Base-by-base conservation (phyloP, 30 jellyfish, hydroid and myxozoan species). In the Aurelia coerulea region DNA sequence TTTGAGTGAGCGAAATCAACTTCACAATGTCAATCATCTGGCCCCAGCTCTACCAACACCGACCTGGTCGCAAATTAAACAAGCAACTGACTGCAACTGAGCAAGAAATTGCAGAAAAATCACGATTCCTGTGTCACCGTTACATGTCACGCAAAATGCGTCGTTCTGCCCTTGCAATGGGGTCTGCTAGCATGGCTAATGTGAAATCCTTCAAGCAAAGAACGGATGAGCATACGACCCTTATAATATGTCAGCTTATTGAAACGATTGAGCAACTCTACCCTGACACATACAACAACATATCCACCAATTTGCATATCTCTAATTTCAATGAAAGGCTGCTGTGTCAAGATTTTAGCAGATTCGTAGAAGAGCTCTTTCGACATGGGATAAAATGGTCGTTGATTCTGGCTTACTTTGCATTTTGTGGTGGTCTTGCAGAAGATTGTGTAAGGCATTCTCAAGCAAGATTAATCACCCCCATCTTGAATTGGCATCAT, bases 361-460 rank as follows among this genome's bases (percentile, higher is more conserved):
- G 83, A 62, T 88, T 88, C 65, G 83, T 76, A 9, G 91, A 88
- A 32, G 96, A 74, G 60, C 78, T 88, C 18, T 88, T 88, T 73
- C 76, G 42, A 9, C 71, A 79, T 73, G 96, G 90, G 12, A 33
- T 88, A 59, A 88, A 78, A 54, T 88, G 91, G 96, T 71, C 96
- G 52, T 50, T 88, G 78, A 41, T 88, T 53, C 34, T 88, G 54
- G 89, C 96, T 13, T 79, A 60, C 17, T 88, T 68, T 51, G 90
- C 96, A 19, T 79, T 88, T 68, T 59, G 90, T 54, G 96, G 96
- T 33, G 90, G 86, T 37, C 85, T 88, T 14, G 96, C 90, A 39
- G 88, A 75, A 42, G 96, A 88, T 35, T 88, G 96, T 51, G 88
- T 76, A n/a, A 68, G 85, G 53, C 96, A 88, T 42, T 90, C 91